Conservation (phyloP, 2,888 invertebrate species). For the Hydrotaea cyrtoneurina region DNA sequence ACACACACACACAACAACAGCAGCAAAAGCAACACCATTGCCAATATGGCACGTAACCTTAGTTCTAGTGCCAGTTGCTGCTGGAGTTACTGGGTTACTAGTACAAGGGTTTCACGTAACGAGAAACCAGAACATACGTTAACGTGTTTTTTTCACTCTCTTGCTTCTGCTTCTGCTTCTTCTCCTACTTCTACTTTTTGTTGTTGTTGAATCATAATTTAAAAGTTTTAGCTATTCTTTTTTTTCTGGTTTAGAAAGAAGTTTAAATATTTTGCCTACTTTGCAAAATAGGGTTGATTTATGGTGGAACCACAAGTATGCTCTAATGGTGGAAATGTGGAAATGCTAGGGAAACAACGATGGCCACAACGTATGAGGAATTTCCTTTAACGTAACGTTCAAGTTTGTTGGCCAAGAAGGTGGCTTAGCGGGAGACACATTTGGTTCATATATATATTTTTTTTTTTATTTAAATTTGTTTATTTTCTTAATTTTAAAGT, state of each 20-base stretch:
- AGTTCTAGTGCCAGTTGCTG: slow-evolving; percentile 45
- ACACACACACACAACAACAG: no score
- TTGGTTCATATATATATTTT: no score
- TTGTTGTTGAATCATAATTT: slow-evolving; percentile 22
- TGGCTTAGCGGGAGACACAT: no score
- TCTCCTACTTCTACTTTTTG: background rate
- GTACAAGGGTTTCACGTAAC: slow-evolving; percentile 49
- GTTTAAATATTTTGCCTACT: slow-evolving; percentile 23
- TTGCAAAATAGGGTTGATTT: slow-evolving; percentile 37
- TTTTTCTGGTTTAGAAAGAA: slow-evolving; percentile 2
- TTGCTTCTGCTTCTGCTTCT: background rate
- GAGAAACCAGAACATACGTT: slow-evolving; percentile 22
- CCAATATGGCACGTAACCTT: slow-evolving; percentile 57
- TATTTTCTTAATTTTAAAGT: no score
- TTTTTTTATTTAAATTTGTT: no score
- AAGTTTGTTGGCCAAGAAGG: no score
- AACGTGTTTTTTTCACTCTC: no score
- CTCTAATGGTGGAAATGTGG: background rate
- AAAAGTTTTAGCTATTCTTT: slow-evolving; percentile 34
- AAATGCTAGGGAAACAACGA: slow-evolving; percentile 8
- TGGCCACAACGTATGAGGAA: background rate
- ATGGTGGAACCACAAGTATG: slow-evolving; percentile 17
- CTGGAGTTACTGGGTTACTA: slow-evolving; percentile 62
- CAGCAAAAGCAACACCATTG: slow-evolving; percentile 12
- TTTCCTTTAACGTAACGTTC: no score